Conservation (phyloP, 2,888 invertebrate genomes). For the Volucella inflata region DNA sequence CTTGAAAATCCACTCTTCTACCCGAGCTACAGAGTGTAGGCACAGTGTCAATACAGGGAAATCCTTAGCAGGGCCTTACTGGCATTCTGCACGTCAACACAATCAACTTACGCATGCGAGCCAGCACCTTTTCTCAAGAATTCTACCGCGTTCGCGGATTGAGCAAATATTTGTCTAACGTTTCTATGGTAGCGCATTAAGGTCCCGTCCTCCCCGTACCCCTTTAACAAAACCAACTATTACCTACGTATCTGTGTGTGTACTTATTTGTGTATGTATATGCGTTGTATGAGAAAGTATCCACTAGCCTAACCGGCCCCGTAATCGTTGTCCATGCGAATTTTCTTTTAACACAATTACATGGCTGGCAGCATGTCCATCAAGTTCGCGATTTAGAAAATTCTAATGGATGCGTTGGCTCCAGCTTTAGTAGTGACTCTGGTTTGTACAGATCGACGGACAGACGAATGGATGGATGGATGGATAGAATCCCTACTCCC, state of each 20-base stretch:
- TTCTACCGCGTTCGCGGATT: conserved; percentile 40
- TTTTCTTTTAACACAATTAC: conserved; percentile 58
- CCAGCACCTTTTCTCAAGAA: conserved; percentile 63
- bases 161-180: conserved; percentile 66
- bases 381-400: conserved; percentile 72
- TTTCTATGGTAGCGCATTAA: conserved; percentile 40
- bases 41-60: background rate
- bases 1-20: background rate
- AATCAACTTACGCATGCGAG: conserved; percentile 62
- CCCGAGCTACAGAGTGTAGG: too few relatives aligned
- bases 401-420: conserved; percentile 66
- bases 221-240: background rate
- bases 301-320: conserved; percentile 16
- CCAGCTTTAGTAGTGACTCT: background rate
- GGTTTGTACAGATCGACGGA: background rate
- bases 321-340: conserved; percentile 61
- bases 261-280: too few relatives aligned
- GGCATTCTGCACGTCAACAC: conserved; percentile 43
- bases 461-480: background rate
- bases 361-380: conserved; percentile 66
- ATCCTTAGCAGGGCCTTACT: conserved; percentile 49
- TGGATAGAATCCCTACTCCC: background rate
- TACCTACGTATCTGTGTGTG: too few relatives aligned
- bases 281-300: background rate
- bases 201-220: background rate